Base-by-base conservation (phyloP, 2,888 invertebrate species). In the Kryphioiulus occultus region DNA sequence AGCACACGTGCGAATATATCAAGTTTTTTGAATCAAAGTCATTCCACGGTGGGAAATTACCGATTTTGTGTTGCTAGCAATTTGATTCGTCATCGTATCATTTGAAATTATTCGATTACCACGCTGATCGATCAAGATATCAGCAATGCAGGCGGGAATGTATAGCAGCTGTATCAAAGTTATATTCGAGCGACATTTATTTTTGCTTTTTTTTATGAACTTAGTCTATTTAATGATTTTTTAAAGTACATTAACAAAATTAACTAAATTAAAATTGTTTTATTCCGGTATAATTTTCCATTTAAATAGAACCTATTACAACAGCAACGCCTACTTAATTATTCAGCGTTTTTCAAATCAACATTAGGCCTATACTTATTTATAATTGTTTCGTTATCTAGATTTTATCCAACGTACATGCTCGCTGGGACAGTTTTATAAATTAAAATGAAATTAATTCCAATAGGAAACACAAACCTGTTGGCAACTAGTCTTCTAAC, bases 11-110 rank as follows among this genome's bases (percentile, higher is more conserved):
- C 68, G 68, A 26, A 26, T 78, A 78, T 78, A 12, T 78, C 30
- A 19, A n/a, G 1, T 53, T n/a, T 35, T 12, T 78, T 30, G 15
- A 78, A 68, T 68, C 7, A 26, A 68, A 78, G 15, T 30, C 78
- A 22, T 78, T 78, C 78, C 78, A 30, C 78, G 15, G 78, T 78
- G 9, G 78, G 78, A 30, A 78, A 78, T 78, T 78, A 78, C 30
- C 78, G 15, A 78, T 12, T 78, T 78, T 30, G 15, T 10, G 78
- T 78, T 78, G 22, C 2, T 5, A 78, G 26, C 78, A 78, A 78
- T 3, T 30, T 78, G 78, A 78, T 78, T 78, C 78, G 30, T 78
- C 78, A 78, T 78, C 30, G 30, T 78, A 26, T 30, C 26, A 78
- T 30, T 78, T 78, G 30, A 78, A 78, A 78, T 30, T 78, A 22